Base-by-base conservation (phyloP, 35 echinoderm and acorn worm genomes). In the Diadema setosum region DNA sequence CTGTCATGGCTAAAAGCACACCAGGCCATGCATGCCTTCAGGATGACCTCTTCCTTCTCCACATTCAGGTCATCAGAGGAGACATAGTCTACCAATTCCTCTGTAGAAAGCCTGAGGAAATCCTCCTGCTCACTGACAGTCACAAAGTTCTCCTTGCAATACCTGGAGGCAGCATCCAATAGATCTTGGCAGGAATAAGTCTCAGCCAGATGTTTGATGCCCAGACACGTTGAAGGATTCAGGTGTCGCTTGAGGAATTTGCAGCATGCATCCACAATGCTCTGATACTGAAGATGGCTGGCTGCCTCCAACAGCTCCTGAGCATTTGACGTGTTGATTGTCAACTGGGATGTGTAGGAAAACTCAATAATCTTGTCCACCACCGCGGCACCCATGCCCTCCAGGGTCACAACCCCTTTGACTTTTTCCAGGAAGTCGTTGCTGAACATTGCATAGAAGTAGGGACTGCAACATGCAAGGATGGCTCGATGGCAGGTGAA, bases 391-490 rank as follows among this genome's bases (percentile, higher is more conserved):
- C 81, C 60, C 18, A 94, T 82, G 24, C 88, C 59, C 7, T 90
- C 40, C 24, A 94, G 42, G 18, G 46, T 60, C 31, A 94, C 86
- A 7, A 75, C 34, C 14, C 92, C 92, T 45, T 90, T 76, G 32
- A 55, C 69, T 36, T 81, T 94, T 74, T 94, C 92, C 11, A 52
- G 57, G 61, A 94, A 85, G 39, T 94, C 58, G 33, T 82, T 90
- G 9, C 67, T 85, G 63, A 94, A 94, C 92, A 94, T 94, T 12
- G 92, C 92, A 25, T 85, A 34, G 82, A 94, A 94, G 80, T 94
- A 94, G 14, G 82, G 80, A 34, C 92, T 94, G 39, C 82, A 80
- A 35, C 92, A 94, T 52, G 92, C 92, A 5, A 94, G 55, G n/a
- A 94, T 83, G 36, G 92, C 92, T 17, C 92, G 81, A 56, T 94